These are phyloP conservation scores for Drosophila pruinosa DNA, from an alignment of 1,140 invertebrate species.

Conservation along the genomic window DNA sequence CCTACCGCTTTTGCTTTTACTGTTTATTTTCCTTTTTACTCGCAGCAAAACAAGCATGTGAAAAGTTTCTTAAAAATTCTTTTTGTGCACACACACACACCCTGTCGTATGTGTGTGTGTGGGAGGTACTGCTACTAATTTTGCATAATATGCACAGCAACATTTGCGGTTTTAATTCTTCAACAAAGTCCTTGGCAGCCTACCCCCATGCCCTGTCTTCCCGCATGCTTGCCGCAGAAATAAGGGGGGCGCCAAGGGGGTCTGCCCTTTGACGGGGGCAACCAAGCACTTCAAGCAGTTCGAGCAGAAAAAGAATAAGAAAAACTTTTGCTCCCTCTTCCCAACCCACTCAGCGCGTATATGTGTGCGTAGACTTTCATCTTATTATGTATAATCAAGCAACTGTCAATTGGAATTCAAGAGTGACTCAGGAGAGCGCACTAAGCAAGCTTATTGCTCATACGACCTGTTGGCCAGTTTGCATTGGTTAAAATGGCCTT, in stretches of 20 bases:
- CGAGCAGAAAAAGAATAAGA: constrained; percentile 47
- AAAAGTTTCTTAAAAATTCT: constrained; percentile 78
- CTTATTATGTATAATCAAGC: not conserved
- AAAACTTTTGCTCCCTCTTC: constrained; percentile 25
- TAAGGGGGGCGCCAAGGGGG: not conserved
- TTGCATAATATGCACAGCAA: constrained; percentile 72
- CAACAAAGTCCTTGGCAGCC: constrained; percentile 33
- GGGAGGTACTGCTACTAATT: constrained; percentile 50
- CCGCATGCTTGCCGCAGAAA: not conserved
- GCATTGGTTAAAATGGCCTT: too few species aligned
- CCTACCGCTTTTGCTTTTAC: not conserved
- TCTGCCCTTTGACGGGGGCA: constrained; percentile 33
- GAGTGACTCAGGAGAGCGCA: not conserved
- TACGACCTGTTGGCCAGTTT: constrained; percentile 1
- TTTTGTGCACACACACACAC: constrained; percentile 51
- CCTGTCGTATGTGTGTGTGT: constrained; percentile 9
- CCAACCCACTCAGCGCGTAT: not conserved
- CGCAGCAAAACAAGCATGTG: constrained; percentile 66
- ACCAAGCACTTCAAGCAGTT: constrained; percentile 37
- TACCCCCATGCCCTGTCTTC: not conserved
- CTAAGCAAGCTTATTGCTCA: not conserved
- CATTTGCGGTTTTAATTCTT: constrained; percentile 79
- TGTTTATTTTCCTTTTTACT: not conserved
- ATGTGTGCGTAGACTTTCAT: not conserved
- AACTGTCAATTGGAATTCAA: constrained; percentile 18